Percentiles rank a stretch among this genome's conserved stretches.
phyloP scores from a whole-genome alignment of 2,888 invertebrate species.

The Andrena bicolor region DNA sequence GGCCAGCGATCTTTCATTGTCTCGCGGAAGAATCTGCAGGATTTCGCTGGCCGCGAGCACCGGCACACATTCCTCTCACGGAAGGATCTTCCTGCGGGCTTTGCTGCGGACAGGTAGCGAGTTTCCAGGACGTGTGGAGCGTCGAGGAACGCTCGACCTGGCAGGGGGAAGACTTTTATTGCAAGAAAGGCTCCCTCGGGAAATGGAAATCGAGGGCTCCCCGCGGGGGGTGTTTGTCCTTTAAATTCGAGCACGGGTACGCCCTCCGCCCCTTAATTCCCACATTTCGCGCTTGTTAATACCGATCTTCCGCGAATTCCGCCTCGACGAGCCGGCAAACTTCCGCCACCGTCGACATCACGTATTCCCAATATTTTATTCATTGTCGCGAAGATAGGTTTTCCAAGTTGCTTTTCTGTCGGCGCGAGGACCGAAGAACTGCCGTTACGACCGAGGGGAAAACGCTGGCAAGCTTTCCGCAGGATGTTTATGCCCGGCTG shows the following conservation, averaged over 20 bases:
- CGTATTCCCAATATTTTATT: slow-evolving; percentile 1
- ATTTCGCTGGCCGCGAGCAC: slow-evolving; percentile 23
- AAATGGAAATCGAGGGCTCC: slow-evolving; percentile 49
- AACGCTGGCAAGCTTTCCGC: background rate
- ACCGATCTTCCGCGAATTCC: background rate
- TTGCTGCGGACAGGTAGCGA: slow-evolving; percentile 47
- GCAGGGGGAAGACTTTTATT: slow-evolving; percentile 44
- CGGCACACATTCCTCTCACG: slow-evolving; percentile 32
- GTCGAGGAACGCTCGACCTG: slow-evolving; percentile 5
- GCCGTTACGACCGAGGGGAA: background rate
- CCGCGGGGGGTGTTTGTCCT: slow-evolving; percentile 19
- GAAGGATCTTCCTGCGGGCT: slow-evolving; percentile 47
- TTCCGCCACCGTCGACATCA: background rate
- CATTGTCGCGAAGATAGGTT: background rate
- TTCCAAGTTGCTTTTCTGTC: background rate
- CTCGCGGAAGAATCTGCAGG: background rate
- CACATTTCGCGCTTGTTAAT: background rate
- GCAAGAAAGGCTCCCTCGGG: slow-evolving; percentile 31
- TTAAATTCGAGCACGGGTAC: slow-evolving; percentile 5
- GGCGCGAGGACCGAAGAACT: background rate
- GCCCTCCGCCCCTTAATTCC: no score
- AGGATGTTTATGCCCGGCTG: slow-evolving; percentile 21
- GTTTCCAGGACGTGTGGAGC: slow-evolving; percentile 38
- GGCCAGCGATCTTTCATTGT: slow-evolving; percentile 20
- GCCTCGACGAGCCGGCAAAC: background rate